Percentiles rank a stretch among this genome's conserved stretches.
Evolutionary conservation across 2,113 vertebrate species (phyloP).

Genomic region (Poecilia latipinna): DNA sequence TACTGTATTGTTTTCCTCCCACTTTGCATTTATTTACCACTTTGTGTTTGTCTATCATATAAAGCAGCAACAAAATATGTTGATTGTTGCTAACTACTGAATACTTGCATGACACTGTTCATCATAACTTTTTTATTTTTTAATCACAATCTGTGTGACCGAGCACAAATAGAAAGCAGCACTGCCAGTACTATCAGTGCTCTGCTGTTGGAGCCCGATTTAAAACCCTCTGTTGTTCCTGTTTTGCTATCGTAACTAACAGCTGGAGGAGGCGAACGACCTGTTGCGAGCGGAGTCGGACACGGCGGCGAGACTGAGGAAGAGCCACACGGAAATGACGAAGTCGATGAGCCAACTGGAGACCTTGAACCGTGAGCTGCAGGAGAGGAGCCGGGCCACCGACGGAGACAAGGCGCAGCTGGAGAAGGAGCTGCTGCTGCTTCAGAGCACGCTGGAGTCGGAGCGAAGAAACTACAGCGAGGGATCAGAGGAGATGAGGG

Average conservation of each 20-base stretch:
- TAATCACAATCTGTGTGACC: not conserved
- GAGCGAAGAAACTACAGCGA: slow-evolving; percentile 93
- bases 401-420: slow-evolving; percentile 83
- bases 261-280: slow-evolving; percentile 97
- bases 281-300: slow-evolving; percentile 94
- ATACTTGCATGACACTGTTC: no score
- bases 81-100: no score
- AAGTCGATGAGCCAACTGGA: slow-evolving; percentile 92
- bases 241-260: slow-evolving; percentile 9
- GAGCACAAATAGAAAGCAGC: not conserved
- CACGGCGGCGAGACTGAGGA: slow-evolving; percentile 91
- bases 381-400: slow-evolving; percentile 87
- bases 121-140: no score
- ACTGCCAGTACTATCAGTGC: not conserved
- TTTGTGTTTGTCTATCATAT: no score
- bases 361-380: slow-evolving; percentile 90
- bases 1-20: no score
- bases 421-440: slow-evolving; percentile 91
- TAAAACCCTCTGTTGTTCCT: not conserved
- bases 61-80: no score
- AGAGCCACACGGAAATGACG: slow-evolving; percentile 92
- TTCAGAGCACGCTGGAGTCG: slow-evolving; percentile 92
- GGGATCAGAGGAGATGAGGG: slow-evolving; percentile 95
- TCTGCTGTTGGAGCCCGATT: not conserved
- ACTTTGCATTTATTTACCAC: no score